These are phyloP conservation scores for Eriocheir sinensis DNA, from an alignment of 1,140 invertebrate species.

Conservation along the genomic window DNA sequence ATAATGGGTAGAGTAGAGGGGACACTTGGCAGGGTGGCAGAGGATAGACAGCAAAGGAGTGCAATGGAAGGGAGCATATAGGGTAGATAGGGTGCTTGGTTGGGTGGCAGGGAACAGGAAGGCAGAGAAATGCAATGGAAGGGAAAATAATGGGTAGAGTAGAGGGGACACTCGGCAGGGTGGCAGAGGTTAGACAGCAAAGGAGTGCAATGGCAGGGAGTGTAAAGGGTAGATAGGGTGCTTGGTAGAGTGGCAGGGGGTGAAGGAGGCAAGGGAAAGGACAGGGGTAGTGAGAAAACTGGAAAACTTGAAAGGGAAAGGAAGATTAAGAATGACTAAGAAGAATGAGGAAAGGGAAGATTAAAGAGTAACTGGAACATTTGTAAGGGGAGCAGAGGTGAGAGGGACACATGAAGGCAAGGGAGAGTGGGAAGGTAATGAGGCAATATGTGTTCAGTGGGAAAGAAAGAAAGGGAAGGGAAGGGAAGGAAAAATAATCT, in stretches of 20 bases:
- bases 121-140: neutral
- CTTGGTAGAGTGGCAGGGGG: neutral
- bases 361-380: no score
- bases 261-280: no score
- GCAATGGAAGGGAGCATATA: neutral
- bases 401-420: neutral
- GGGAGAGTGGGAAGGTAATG: no score
- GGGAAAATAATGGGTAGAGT: neutral
- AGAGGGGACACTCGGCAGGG: neutral
- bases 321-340: no score
- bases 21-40: neutral
- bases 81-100: neutral
- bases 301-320: no score
- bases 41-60: neutral
- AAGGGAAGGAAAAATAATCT: neutral
- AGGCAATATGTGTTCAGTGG: no score
- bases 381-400: no score
- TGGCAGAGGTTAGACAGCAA: no score
- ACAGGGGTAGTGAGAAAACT: no score
- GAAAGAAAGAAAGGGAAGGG: neutral
- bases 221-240: neutral
- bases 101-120: neutral
- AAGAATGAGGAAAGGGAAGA: no score
- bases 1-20: neutral
- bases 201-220: neutral